Conservation (phyloP, 2,797 vertebrate genomes). For the Intellagama lesueurii region DNA sequence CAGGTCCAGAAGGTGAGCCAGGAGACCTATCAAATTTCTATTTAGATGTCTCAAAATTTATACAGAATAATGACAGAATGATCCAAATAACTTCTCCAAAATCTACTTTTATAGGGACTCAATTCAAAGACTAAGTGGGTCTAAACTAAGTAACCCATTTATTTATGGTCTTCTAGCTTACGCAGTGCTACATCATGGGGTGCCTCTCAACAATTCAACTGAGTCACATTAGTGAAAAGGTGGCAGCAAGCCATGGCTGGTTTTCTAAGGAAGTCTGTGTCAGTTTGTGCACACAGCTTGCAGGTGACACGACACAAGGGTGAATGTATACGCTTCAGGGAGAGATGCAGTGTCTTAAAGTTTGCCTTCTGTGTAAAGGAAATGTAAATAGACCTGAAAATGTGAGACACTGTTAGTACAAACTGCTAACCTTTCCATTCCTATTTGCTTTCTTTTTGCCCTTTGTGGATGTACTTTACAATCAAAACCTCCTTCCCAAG, state of each 20-base stretch:
- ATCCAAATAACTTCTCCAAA: too few species aligned
- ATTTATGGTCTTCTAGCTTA: not conserved
- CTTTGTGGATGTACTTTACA: not conserved
- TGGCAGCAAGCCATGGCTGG: not conserved
- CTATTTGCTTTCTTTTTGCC: slow-evolving; percentile 33
- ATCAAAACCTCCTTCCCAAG: not conserved
- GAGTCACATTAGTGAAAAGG: not conserved
- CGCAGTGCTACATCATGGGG: not conserved
- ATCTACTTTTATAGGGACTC: too few species aligned
- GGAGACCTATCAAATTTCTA: too few species aligned
- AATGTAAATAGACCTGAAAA: slow-evolving; percentile 5
- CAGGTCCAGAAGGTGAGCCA: too few species aligned
- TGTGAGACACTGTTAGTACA: not conserved
- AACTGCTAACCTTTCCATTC: not conserved
- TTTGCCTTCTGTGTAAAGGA: not conserved
- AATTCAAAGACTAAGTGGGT: too few species aligned
- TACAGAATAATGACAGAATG: too few species aligned
- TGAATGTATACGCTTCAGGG: not conserved
- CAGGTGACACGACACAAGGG: not conserved
- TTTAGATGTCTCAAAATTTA: too few species aligned
- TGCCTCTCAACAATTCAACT: not conserved
- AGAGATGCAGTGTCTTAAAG: not conserved
- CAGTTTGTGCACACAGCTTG: not conserved
- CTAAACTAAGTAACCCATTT: not conserved
- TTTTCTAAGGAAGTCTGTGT: not conserved